Percentiles rank a stretch among this genome's conserved stretches.
These are phyloP conservation scores for Sebastiscus albofasciatus DNA, from an alignment of 2,797 vertebrate species.

Conservation along the genomic window DNA sequence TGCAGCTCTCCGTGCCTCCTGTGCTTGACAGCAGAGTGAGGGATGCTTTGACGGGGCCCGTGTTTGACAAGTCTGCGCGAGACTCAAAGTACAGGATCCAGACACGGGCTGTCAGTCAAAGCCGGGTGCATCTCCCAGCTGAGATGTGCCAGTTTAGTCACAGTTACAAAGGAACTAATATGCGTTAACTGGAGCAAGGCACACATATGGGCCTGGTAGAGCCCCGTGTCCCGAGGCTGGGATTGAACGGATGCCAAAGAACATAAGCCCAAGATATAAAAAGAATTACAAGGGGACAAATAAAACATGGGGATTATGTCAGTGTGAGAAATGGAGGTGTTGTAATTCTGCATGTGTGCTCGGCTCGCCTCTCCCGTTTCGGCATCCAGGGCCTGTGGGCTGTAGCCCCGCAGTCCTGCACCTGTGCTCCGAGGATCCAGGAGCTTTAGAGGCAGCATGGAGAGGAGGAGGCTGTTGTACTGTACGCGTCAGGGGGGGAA, in stretches of 20 bases:
- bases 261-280: conserved; percentile 83
- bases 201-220: conserved; percentile 77
- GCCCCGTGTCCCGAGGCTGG: conserved; percentile 76
- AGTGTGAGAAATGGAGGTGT: conserved; percentile 78
- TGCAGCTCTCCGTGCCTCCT: conserved; percentile 51
- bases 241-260: conserved; percentile 81
- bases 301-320: conserved; percentile 83
- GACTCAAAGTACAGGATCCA: conserved; percentile 80
- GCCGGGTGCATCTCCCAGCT: conserved; percentile 73
- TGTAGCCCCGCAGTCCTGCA: conserved; percentile 72
- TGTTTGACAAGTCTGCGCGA: conserved; percentile 79
- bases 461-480: conserved; percentile 40
- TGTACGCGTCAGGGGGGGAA: conserved; percentile 24
- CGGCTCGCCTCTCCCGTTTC: conserved; percentile 67
- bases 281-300: conserved; percentile 83
- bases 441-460: conserved; percentile 62
- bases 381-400: conserved; percentile 66
- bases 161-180: conserved; percentile 81
- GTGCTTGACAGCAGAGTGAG: conserved; percentile 73
- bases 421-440: conserved; percentile 69
- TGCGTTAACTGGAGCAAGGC: conserved; percentile 80
- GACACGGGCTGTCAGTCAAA: conserved; percentile 82
- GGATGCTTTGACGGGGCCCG: conserved; percentile 76
- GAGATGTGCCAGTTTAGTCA: conserved; percentile 81
- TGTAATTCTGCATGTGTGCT: conserved; percentile 73